Evolutionary conservation across 2,888 invertebrate genomes (phyloP).

Genomic region (Agrotis clavis): DNA sequence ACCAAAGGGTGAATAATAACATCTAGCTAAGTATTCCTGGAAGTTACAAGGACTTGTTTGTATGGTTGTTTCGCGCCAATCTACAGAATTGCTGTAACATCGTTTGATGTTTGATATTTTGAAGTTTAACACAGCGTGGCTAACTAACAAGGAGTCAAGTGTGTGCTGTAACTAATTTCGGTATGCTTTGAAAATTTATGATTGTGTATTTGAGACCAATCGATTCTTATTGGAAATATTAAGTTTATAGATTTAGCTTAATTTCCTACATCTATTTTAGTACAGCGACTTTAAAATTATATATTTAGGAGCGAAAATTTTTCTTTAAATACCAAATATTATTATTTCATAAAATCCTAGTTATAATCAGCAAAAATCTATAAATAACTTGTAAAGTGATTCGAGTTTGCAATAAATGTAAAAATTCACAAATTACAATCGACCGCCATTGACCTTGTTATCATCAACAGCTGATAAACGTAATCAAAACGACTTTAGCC

Average conservation of each 20-base stretch:
- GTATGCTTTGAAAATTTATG: constrained; percentile 38
- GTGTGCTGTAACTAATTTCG: constrained; percentile 25
- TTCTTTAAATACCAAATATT: background rate
- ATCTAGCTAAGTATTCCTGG: background rate
- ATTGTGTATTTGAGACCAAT: constrained; percentile 13
- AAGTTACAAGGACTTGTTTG: background rate
- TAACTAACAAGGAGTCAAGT: constrained; percentile 37
- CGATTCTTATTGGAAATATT: constrained; percentile 4
- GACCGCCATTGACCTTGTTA: constrained; percentile 56
- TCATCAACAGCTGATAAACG: constrained; percentile 55
- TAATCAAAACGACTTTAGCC: constrained; percentile 49
- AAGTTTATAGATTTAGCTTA: background rate
- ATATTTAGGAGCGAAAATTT: background rate
- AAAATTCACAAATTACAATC: constrained; percentile 47
- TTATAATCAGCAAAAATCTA: constrained; percentile 12
- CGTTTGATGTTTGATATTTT: constrained; percentile 32
- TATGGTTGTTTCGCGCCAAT: constrained; percentile 19
- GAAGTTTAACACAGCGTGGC: constrained; percentile 29
- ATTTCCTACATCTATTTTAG: background rate
- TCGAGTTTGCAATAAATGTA: constrained; percentile 18
- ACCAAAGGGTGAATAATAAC: background rate
- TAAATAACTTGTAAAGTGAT: constrained; percentile 11
- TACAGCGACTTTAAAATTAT: too few species aligned
- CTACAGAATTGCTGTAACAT: constrained; percentile 18
- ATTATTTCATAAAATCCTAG: background rate